These are phyloP conservation scores for Pseudorectes ferrugineus DNA, from an alignment of 2,113 vertebrate genomes.

Conservation along the genomic window DNA sequence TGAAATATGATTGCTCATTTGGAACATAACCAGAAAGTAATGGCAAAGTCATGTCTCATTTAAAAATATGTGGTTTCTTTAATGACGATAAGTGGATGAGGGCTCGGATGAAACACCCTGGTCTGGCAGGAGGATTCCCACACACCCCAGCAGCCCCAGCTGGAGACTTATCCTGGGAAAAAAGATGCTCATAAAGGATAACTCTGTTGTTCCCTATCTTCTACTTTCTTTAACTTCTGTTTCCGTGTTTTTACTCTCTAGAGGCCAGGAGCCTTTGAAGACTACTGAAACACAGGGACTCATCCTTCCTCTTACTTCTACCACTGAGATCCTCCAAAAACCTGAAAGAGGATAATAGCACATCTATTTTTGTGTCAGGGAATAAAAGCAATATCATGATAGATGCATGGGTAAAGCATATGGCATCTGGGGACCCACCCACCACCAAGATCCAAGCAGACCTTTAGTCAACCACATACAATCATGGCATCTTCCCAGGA, in stretches of 20 bases:
- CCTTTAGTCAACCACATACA: neutral
- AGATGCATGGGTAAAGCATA: neutral
- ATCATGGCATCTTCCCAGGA: neutral
- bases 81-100: neutral
- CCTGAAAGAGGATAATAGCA: neutral
- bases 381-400: neutral
- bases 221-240: neutral
- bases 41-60: conserved; percentile 7
- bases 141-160: neutral
- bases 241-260: neutral
- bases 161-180: neutral
- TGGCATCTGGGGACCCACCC: neutral
- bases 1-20: conserved; percentile 29
- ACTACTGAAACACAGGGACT: neutral
- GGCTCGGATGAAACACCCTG: neutral
- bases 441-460: neutral
- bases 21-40: conserved; percentile 39
- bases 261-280: neutral
- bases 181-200: neutral
- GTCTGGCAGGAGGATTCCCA: neutral
- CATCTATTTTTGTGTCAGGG: neutral
- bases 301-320: neutral
- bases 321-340: neutral
- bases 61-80: neutral
- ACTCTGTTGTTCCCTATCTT: neutral